Evolutionary conservation across 2,113 vertebrate species (phyloP), one percentile per base, ranked within the genome.

Genomic region (Tachycineta bicolor): DNA sequence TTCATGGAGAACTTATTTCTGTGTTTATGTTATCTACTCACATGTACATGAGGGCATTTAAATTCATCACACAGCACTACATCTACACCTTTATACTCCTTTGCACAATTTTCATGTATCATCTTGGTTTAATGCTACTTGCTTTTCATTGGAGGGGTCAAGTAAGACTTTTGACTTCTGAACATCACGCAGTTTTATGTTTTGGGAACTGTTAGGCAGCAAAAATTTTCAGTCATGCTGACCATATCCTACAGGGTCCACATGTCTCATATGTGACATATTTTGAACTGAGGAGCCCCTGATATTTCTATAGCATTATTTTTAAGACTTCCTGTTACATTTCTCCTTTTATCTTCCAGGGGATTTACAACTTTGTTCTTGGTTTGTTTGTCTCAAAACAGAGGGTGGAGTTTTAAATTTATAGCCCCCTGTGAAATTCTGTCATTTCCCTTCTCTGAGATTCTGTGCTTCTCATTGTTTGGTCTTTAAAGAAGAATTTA

Each of bases 241-340:
- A 26, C 33, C 23, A 10, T 44, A 7, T 68, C 14, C 18, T 88
- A 43, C 13, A 56, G 10, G 20, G 16, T 58, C 26, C 77, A 23
- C 26, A 20, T 6, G 2, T 41, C 14, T 67, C 33, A 67, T 1
- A 2, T 18, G 13, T 10, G 3, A 31, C 20, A 71, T 0, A 0
- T 59, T 63, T 44, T 43, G 43, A 23, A 16, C 31, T 70, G 19
- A 62, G 14, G 0, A 83, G 5, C 4, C 3, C 63, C 46, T 50
- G 4, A 41, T 63, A 22, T 23, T 67, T 59, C 17, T 55, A 67
- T 25, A 6, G 2, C 13, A 28, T 58, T 75, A 24, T 47, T 85
- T 90, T 59, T 49, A 58, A 70, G 10, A 37, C 10, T 83, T 85
- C 8, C 11, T 37, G 25, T 52, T 58, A 31, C 1, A 43, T 55